A percentile compares a stretch with the other conserved stretches of the same genome.
phyloP scores from a whole-genome alignment of 2,888 invertebrate genomes.

The Drosophila neutralis region DNA sequence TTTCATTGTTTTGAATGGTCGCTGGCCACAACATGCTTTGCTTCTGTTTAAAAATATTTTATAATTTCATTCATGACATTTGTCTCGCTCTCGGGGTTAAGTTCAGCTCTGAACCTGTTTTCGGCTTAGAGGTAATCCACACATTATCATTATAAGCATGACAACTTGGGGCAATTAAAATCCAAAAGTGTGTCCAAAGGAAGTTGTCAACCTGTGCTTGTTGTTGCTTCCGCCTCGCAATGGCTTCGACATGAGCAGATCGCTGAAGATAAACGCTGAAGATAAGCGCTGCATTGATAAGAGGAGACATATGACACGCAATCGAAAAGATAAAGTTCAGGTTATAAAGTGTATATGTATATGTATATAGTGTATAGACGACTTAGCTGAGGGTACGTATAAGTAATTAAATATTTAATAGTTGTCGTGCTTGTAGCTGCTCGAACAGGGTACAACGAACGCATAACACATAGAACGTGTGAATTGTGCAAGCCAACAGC shows the following conservation, averaged over 20 bases:
- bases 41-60: slow-evolving; percentile 20
- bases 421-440: slow-evolving; percentile 19
- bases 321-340: slow-evolving; percentile 56
- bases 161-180: slow-evolving; percentile 63
- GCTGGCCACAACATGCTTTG: slow-evolving; percentile 20
- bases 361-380: background rate
- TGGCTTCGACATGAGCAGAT: slow-evolving; percentile 8
- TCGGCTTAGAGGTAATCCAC: slow-evolving; percentile 28
- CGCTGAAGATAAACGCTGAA: slow-evolving; percentile 5
- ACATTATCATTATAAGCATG: slow-evolving; percentile 49
- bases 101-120: slow-evolving; percentile 41
- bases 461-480: slow-evolving; percentile 64
- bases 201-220: slow-evolving; percentile 63
- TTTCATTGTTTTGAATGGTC: slow-evolving; percentile 58
- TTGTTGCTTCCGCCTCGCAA: slow-evolving; percentile 41
- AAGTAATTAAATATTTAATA: slow-evolving; percentile 52
- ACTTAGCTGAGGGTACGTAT: slow-evolving; percentile 25
- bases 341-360: slow-evolving; percentile 20
- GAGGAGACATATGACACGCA: background rate
- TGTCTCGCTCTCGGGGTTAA: slow-evolving; percentile 12
- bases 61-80: slow-evolving; percentile 66
- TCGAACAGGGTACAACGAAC: slow-evolving; percentile 21
- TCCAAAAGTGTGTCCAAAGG: slow-evolving; percentile 50
- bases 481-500: slow-evolving; percentile 60
- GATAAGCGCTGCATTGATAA: slow-evolving; percentile 23